These are phyloP conservation scores for Leptestheria dahalacensis DNA, from an alignment of 1,140 invertebrate genomes.

Conservation along the genomic window DNA sequence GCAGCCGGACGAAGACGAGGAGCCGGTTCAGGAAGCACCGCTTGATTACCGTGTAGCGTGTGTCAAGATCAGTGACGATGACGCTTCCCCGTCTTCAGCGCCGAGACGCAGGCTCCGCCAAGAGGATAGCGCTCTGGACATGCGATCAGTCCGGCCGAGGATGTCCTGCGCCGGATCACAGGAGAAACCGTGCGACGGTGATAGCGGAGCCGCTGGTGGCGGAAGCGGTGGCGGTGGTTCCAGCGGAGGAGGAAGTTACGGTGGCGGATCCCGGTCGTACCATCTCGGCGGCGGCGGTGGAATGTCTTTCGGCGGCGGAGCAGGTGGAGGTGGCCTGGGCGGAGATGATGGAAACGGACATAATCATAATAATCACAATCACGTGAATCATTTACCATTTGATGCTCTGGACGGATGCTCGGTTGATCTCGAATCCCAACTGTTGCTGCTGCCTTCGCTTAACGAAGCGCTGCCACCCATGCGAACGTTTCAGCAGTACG, in stretches of 20 bases:
- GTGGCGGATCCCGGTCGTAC: conserved; percentile 66
- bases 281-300: conserved; percentile 34
- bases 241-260: conserved; percentile 44
- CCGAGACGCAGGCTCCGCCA: conserved; percentile 24
- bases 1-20: conserved; percentile 27
- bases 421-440: conserved; percentile 35
- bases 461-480: conserved; percentile 14
- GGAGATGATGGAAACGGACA: conserved; percentile 3
- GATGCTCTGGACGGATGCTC: conserved; percentile 40
- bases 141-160: conserved; percentile 29
- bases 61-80: neutral
- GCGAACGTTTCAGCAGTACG: conserved; percentile 2
- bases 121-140: conserved; percentile 30
- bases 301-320: conserved; percentile 4
- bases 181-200: conserved; percentile 34
- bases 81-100: conserved; percentile 20
- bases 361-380: conserved; percentile 34
- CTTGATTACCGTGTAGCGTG: conserved; percentile 68
- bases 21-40: conserved; percentile 57
- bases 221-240: conserved; percentile 23
- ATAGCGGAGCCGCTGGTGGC: conserved; percentile 46
- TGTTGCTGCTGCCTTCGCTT: neutral
- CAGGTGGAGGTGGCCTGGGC: conserved; percentile 10
- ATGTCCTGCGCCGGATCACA: conserved; percentile 27
- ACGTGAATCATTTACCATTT: conserved; percentile 41